Percentiles rank a stretch among this genome's conserved stretches.
These are phyloP conservation scores for Tetragnatha versicolor DNA, from an alignment of 1,140 invertebrate species.

Conservation along the genomic window DNA sequence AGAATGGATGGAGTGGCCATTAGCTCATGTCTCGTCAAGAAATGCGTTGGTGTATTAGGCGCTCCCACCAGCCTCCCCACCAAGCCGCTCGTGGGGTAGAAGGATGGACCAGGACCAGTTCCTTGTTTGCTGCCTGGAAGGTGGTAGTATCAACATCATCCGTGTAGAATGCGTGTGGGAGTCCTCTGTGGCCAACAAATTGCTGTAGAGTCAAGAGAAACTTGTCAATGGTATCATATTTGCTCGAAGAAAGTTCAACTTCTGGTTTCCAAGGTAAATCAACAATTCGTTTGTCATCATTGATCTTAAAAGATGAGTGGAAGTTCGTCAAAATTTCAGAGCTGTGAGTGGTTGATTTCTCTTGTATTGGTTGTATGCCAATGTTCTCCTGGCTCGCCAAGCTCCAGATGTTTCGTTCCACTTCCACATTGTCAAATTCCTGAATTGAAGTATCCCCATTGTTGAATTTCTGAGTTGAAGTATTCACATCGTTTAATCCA, in stretches of 20 bases:
- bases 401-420: background rate
- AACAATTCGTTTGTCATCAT: background rate
- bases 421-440: background rate
- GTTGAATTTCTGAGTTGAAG: too few relatives aligned
- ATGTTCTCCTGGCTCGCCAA: background rate
- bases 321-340: slow-evolving; percentile 1
- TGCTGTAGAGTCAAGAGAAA: slow-evolving; percentile 2
- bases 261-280: slow-evolving; percentile 12
- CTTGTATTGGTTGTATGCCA: background rate
- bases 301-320: slow-evolving; percentile 10
- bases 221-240: background rate
- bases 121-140: too few relatives aligned
- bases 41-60: too few relatives aligned
- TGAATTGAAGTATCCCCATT: background rate
- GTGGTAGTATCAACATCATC: background rate
- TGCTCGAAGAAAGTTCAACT: background rate
- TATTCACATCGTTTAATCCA: too few relatives aligned
- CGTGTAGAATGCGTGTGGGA: background rate
- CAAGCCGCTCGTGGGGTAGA: background rate
- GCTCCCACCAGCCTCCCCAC: background rate
- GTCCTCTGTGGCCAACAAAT: background rate
- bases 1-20: too few relatives aligned
- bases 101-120: background rate
- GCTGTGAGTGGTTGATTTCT: background rate
- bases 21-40: too few relatives aligned